phyloP scores from a whole-genome alignment of 2,113 vertebrate genomes.

The Neoarius graeffei region DNA sequence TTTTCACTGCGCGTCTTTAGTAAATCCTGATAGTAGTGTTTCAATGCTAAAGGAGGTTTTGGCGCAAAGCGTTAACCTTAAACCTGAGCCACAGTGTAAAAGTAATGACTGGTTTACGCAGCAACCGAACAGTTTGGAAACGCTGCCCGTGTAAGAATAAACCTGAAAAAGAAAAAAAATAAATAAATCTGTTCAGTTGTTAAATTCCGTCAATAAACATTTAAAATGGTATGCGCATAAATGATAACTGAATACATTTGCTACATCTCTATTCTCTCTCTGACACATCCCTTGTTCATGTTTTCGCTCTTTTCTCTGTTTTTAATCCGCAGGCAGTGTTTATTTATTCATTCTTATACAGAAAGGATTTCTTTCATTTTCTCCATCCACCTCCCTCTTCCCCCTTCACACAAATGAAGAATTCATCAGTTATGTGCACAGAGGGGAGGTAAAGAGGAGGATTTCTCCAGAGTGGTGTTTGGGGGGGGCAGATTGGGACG shows the following conservation, averaged over 20 bases:
- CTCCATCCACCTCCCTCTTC: background rate
- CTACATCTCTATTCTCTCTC: background rate
- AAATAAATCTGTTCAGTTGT: background rate
- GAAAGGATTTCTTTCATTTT: slow-evolving; percentile 4
- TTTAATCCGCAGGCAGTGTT: background rate
- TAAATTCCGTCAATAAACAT: background rate
- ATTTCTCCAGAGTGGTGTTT: slow-evolving; percentile 26
- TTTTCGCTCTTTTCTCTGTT: background rate
- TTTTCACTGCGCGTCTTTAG: too few species aligned
- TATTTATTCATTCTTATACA: slow-evolving; percentile 9
- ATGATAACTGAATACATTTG: background rate
- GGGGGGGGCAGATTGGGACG: background rate
- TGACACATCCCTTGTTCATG: background rate
- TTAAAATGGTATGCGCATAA: background rate
- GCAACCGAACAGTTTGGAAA: too few species aligned
- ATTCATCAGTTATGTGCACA: slow-evolving; percentile 16
- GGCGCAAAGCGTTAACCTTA: too few species aligned
- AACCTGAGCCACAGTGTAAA: background rate
- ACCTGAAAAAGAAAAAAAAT: too few species aligned
- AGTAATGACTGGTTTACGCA: background rate
- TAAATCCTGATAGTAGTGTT: too few species aligned
- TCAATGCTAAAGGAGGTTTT: too few species aligned
- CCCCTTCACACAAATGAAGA: background rate
- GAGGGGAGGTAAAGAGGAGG: slow-evolving; percentile 29
- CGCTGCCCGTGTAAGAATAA: too few species aligned